phyloP scores from a whole-genome alignment of 2,797 vertebrate species.

The Danio choprae region DNA sequence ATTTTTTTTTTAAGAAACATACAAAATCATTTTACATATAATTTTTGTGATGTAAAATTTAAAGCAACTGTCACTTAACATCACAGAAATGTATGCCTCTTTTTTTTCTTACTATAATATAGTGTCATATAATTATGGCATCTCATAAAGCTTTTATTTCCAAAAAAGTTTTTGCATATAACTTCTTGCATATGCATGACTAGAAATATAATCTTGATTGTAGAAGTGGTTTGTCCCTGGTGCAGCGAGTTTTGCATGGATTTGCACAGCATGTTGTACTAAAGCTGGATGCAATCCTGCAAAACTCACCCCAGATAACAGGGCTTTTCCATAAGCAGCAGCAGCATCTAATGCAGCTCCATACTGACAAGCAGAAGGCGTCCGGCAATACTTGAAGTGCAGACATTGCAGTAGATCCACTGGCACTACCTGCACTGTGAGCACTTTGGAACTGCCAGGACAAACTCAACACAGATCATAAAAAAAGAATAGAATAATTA shows the following conservation, averaged over 20 bases:
- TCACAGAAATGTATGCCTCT: not conserved
- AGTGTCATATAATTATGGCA: not conserved
- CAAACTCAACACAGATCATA: constrained; percentile 38
- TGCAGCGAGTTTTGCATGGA: constrained; percentile 99
- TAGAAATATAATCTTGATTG: not conserved
- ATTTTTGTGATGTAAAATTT: not conserved
- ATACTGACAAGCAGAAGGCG: constrained; percentile 62
- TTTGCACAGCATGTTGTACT: constrained; percentile 93
- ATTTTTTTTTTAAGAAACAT: no score
- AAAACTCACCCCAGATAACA: constrained; percentile 84
- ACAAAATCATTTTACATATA: not conserved
- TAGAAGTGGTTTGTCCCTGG: constrained; percentile 25
- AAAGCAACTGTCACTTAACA: not conserved
- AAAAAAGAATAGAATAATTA: not conserved
- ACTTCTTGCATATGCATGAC: not conserved
- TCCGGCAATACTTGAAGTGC: constrained; percentile 93
- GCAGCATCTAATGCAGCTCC: constrained; percentile 24
- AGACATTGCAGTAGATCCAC: constrained; percentile 93
- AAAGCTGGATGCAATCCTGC: constrained; percentile 95
- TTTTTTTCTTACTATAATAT: not conserved
- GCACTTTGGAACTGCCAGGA: constrained; percentile 96
- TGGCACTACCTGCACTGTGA: constrained; percentile 98
- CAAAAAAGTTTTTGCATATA: not conserved
- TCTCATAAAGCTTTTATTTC: not conserved
- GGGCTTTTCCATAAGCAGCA: constrained; percentile 22